Evolutionary conservation across 2,888 invertebrate genomes (phyloP).

Genomic region (Ptilodon capucinus): DNA sequence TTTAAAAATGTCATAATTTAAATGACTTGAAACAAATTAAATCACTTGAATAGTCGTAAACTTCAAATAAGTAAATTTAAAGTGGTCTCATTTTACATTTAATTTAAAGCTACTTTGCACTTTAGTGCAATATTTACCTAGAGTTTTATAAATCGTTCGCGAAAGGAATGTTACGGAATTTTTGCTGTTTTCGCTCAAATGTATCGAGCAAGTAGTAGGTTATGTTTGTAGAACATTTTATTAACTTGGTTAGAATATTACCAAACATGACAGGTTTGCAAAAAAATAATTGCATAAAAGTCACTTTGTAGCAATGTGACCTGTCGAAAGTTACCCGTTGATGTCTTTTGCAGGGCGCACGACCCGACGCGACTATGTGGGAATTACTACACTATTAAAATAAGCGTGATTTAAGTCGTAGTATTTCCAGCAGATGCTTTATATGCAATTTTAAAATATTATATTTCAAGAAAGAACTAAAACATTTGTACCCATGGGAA

Average conservation of each 20-base stretch:
- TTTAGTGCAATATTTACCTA: constrained; percentile 14
- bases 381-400: too few relatives aligned
- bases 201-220: not conserved
- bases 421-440: too few relatives aligned
- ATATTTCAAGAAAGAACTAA: too few relatives aligned
- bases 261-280: not conserved
- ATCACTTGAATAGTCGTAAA: not conserved
- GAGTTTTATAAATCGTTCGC: constrained; percentile 2
- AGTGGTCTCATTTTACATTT: not conserved
- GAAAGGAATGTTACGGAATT: constrained; percentile 1
- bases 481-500: too few relatives aligned
- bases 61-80: not conserved
- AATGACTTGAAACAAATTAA: not conserved
- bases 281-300: not conserved
- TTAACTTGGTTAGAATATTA: not conserved
- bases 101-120: constrained; percentile 13
- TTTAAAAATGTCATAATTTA: not conserved
- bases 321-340: constrained; percentile 48
- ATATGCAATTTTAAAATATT: too few relatives aligned
- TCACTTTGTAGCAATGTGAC: not conserved
- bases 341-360: constrained; percentile 59
- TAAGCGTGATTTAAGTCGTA: too few relatives aligned
- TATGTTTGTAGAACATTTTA: not conserved
- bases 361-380: not conserved
- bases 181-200: not conserved